phyloP scores from a whole-genome alignment of 2,797 vertebrate species.

The Triplophysa bombifrons region DNA sequence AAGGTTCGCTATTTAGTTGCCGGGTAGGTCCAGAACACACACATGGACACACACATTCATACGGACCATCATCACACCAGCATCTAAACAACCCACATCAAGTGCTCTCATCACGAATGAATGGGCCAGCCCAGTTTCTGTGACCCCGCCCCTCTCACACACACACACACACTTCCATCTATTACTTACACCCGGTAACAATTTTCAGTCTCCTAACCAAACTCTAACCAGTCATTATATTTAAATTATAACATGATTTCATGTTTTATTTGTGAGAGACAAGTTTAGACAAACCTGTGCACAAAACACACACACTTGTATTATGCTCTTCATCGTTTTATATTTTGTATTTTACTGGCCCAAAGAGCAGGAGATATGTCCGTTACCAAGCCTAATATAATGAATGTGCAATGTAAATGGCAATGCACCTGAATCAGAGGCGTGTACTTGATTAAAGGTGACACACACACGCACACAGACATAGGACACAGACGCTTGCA shows the following conservation, averaged over 20 bases:
- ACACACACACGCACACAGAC: neutral
- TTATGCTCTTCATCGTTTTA: neutral
- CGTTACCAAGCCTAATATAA: too few species aligned
- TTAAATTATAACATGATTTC: too few species aligned
- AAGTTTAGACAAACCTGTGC: too few species aligned
- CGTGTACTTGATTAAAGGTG: constrained; percentile 18
- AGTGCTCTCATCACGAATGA: neutral
- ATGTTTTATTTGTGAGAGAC: too few species aligned
- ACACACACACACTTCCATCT: neutral
- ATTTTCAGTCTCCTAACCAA: too few species aligned
- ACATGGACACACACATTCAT: too few species aligned
- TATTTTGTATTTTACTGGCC: neutral
- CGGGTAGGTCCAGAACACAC: neutral
- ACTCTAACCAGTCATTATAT: too few species aligned
- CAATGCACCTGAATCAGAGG: neutral
- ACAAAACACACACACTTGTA: neutral
- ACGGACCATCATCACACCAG: neutral
- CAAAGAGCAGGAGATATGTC: neutral
- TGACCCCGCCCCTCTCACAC: constrained; percentile 4
- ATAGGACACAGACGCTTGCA: too few species aligned
- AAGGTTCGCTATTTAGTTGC: neutral
- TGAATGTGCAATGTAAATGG: constrained; percentile 21
- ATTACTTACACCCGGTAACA: too few species aligned
- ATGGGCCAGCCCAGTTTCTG: neutral
- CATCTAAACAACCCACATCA: neutral